Evolutionary conservation across 2,113 vertebrate species (phyloP), one percentile per base, ranked within the genome.

Genomic region (Onychostoma macrolepis): DNA sequence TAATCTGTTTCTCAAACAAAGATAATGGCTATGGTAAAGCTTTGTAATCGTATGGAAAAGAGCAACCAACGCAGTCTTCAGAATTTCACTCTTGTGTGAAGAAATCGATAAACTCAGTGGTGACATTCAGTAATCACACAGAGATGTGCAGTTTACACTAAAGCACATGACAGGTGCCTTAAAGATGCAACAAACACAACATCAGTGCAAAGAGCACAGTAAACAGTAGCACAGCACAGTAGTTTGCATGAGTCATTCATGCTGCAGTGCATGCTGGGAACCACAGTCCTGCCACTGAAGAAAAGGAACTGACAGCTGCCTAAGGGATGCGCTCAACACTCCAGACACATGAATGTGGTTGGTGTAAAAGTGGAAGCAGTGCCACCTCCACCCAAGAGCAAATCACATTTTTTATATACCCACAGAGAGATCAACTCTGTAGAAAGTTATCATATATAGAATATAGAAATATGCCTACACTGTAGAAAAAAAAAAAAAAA

Each of bases 201-300:
- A 69, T 19, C 30, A 1, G 30, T 19, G 67, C 15, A 9, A 19
- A 19, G 1, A 24, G 69, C 69, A 24, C 36, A 74, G 71, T 74
- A 74, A 74, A 74, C 36, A 74, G 50, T 53, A 53, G 36, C 71
- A 61, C 9, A 69, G 67, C 30, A 21, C 67, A 24, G 69, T 72
- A 15, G 12, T 75, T 15, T 26, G 72, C 72, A 45, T 75, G 72
- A 75, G 72, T 75, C 72, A 75, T 8, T 45, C 72, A 6, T 26
- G n/a, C 41, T 75, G 72, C 72, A 26, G 41, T 75, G 41, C 72
- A 75, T 75, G 41, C 72, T 75, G 72, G 72, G 72, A 45, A 45
- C 19, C 72, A 72, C 69, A 45, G 38, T 74, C 71, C 67, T 71
- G 67, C 67, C 67, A 71, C 67, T 74, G 71, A 43, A 26, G 72